Base-by-base conservation (phyloP, 2,113 vertebrate genomes). In the Misgurnus anguillicaudatus region DNA sequence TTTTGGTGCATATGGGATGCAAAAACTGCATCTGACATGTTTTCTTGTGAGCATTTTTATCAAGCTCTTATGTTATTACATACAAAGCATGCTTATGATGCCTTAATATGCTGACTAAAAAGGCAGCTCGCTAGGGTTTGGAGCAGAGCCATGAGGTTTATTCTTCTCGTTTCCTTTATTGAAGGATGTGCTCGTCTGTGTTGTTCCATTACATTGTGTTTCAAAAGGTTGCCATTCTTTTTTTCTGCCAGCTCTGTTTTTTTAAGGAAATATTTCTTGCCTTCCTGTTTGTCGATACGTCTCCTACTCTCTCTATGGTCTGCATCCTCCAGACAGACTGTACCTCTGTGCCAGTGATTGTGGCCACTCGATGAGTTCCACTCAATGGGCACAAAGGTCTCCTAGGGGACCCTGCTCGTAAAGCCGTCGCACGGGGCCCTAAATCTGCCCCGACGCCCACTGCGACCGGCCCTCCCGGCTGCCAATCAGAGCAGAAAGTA, bases 341-440 rank as follows among this genome's bases (percentile, higher is more conserved):
- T 57, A 39, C 45, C 71, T 78, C 53, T 87, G 74, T 84, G 83
- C 79, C 81, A 85, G 77, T 84, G 86, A 86, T 85, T 88, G 84
- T 47, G 81, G 83, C 80, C 79, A 83, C 85, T 89, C 87, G 90
- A 84, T 89, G 88, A 86, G 88, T 83, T 86, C 86, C 87, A 87
- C 70, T 90, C 87, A 92, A 89, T 83, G 87, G 85, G 68, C 87
- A 89, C 89, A 87, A 88, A 87, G 85, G 80, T 83, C 81, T 88
- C 90, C 82, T 75, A 60, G 78, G 87, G 82, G 84, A 88, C 82
- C 41, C 42, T 72, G 64, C 87, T 90, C 83, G 63, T 92, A 89
- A 91, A 90, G 82, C 85, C 70, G 80, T 89, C 89, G 90, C 84
- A 79, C 69, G 45, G 65, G 72, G 84, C 87, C 84, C 85, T 90